These are phyloP conservation scores for Hemithea aestivaria DNA, from an alignment of 2,888 invertebrate species.

Conservation along the genomic window DNA sequence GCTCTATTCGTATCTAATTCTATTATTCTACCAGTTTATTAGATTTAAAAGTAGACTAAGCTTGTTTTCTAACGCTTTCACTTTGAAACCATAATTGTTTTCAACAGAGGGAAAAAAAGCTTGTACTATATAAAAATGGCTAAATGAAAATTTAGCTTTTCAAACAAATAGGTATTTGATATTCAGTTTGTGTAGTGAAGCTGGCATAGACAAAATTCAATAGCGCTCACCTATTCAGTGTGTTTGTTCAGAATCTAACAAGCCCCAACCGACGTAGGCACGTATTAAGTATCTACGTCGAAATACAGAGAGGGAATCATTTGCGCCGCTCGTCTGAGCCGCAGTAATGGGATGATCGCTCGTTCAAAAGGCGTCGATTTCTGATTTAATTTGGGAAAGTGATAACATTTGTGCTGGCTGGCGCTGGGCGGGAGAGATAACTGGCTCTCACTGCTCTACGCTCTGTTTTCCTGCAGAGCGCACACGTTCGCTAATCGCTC, in stretches of 20 bases:
- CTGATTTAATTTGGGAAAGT: constrained; percentile 50
- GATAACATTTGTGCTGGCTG: constrained; percentile 45
- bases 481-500: constrained; percentile 45
- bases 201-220: constrained; percentile 20
- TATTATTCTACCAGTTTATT: neutral
- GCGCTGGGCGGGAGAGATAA: constrained; percentile 52
- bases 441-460: constrained; percentile 42
- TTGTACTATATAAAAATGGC: neutral
- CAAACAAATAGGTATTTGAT: constrained; percentile 10
- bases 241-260: constrained; percentile 21
- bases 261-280: constrained; percentile 21
- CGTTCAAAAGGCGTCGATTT: constrained; percentile 47
- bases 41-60: neutral
- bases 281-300: constrained; percentile 25
- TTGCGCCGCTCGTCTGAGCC: constrained; percentile 33
- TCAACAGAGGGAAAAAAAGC: neutral
- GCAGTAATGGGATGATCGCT: constrained; percentile 40
- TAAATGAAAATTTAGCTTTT: constrained; percentile 1
- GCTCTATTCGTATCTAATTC: neutral
- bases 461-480: constrained; percentile 26
- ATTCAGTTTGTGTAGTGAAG: constrained; percentile 19
- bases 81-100: constrained; percentile 2
- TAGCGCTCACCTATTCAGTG: constrained; percentile 19
- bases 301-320: constrained; percentile 33
- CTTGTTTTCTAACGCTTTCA: neutral